Percentiles rank a stretch among this genome's conserved stretches.
Conservation (phyloP, 1,140 invertebrate species). For the Tribolium castaneum region DNA sequence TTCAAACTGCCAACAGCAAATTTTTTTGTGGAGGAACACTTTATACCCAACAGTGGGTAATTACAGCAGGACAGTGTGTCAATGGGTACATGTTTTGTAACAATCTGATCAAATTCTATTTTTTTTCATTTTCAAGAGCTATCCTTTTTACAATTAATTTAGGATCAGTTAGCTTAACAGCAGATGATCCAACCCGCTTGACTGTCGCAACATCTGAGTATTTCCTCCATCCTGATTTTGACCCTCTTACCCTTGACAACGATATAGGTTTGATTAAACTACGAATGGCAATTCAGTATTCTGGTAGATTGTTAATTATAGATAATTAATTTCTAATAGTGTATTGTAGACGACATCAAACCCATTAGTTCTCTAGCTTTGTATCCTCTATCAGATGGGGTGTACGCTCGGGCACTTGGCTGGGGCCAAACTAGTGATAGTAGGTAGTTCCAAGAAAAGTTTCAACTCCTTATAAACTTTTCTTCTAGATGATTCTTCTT, state of each 20-base stretch:
- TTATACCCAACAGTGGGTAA: neutral
- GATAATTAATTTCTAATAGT: too few relatives aligned
- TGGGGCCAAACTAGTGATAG: neutral
- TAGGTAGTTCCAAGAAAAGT: neutral
- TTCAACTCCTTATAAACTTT: neutral
- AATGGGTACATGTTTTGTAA: constrained; percentile 2
- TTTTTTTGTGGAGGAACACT: neutral
- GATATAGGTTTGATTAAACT: constrained; percentile 1
- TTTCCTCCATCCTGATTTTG: neutral
- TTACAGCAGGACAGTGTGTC: constrained; percentile 10
- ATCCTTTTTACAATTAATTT: constrained; percentile 1
- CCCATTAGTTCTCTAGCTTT: neutral
- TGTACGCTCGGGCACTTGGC: neutral
- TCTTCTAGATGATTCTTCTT: neutral
- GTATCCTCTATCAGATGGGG: neutral
- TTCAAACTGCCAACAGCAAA: neutral
- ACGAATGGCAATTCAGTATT: neutral
- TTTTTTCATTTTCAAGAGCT: neutral
- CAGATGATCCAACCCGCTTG: neutral
- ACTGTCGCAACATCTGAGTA: constrained; percentile 1
- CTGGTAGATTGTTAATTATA: neutral
- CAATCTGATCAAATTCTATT: neutral
- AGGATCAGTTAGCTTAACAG: neutral
- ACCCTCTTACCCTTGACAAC: neutral
- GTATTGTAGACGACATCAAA: neutral